Conservation (phyloP, 2,888 invertebrate species). For the Hypomecis punctinalis region DNA sequence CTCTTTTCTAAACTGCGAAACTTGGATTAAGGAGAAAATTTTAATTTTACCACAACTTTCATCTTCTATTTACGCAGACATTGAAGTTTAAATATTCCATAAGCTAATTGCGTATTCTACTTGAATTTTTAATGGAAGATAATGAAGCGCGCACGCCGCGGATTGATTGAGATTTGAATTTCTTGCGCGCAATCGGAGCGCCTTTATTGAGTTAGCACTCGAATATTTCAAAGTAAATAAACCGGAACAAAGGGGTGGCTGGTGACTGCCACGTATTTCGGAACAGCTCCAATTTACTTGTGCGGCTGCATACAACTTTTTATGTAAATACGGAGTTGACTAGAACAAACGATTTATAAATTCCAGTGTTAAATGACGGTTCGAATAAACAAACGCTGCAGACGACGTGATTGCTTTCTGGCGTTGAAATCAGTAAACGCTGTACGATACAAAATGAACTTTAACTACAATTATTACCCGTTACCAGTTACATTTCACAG, state of each 20-base stretch:
- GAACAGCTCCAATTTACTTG: constrained; percentile 49
- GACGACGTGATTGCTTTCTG: constrained; percentile 12
- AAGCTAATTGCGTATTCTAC: constrained; percentile 76
- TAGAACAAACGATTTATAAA: constrained; percentile 37
- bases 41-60: constrained; percentile 75
- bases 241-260: constrained; percentile 61
- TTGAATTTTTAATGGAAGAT: constrained; percentile 81
- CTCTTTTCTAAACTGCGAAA: constrained; percentile 71
- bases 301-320: constrained; percentile 60
- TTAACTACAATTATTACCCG: neutral
- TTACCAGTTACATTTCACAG: constrained; percentile 3
- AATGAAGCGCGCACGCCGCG: constrained; percentile 67
- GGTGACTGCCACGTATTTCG: constrained; percentile 47
- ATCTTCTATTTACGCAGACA: constrained; percentile 74
- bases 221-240: constrained; percentile 78
- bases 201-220: constrained; percentile 75
- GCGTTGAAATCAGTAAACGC: neutral
- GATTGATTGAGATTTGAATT: constrained; percentile 83
- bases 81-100: constrained; percentile 79
- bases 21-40: constrained; percentile 68
- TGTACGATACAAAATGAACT: neutral
- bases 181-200: constrained; percentile 73
- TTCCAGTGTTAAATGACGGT: constrained; percentile 38
- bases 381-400: constrained; percentile 29
- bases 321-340: constrained; percentile 52